Percentiles rank a stretch among this genome's conserved stretches.
These are phyloP conservation scores for Phaethornis superciliosus DNA, from an alignment of 2,113 vertebrate genomes.

Conservation along the genomic window DNA sequence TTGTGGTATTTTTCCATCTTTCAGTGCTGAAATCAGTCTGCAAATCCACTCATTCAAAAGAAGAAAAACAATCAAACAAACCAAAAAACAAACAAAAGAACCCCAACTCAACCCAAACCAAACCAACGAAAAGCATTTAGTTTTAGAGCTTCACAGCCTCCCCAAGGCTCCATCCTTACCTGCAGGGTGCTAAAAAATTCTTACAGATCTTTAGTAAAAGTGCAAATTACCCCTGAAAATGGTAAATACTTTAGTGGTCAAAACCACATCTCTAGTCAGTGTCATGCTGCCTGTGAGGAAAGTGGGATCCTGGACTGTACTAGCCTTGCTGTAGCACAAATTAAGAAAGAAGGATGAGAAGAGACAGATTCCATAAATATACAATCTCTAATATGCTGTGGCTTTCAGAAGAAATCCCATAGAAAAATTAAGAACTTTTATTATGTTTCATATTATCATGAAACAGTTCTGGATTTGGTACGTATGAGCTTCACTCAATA, in stretches of 20 bases:
- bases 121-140: not conserved
- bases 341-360: not conserved
- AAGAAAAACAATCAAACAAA: not conserved
- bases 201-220: not conserved
- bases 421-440: not conserved
- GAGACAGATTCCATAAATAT: not conserved
- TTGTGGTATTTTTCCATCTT: not conserved
- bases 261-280: rapidly evolving
- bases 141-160: not conserved
- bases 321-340: not conserved
- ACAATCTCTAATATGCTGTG: not conserved
- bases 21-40: not conserved
- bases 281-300: not conserved
- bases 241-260: not conserved
- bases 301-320: not conserved
- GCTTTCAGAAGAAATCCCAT: not conserved
- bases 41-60: not conserved
- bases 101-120: too few species aligned
- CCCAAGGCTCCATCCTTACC: not conserved
- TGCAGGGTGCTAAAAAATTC: not conserved
- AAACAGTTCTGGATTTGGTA: not conserved
- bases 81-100: too few species aligned
- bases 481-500: not conserved
- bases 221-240: not conserved
- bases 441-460: not conserved